Base-by-base conservation (phyloP, 2,113 vertebrate species). In the Planiliza haematocheilus region DNA sequence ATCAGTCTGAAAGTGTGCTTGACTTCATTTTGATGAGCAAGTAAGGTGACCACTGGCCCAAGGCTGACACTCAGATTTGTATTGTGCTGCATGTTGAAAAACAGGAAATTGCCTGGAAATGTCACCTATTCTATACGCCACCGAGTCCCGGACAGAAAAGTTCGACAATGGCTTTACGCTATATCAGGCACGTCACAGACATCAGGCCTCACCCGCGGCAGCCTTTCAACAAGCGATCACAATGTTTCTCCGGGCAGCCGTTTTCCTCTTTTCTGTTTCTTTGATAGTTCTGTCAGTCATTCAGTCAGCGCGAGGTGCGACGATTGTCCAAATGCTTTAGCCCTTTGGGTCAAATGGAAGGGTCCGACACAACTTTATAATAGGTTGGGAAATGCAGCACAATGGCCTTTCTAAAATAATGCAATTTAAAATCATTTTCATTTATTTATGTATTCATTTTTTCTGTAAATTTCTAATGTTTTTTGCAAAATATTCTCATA, bases 261-360 rank as follows among this genome's bases (percentile, higher is more conserved):
- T 55, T 80, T 83, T 85, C 58, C 71, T 83, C 49, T 81, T 81
- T 78, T 76, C 39, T 81, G 58, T 86, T 91, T 77, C 81, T 87
- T 88, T 91, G 91, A 94, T 93, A 86, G 77, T 58, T 83, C 88
- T 93, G 93, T 89, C 92, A 91, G 70, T 91, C 90, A 89, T 69
- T 83, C 88, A 66, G 59, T 36, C 36, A 17, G 37, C 21, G 17
- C 46, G 42, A 56, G 52, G 38, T 69, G 60, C 73, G 57, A 59
- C 51, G 56, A 55, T 64, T 82, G 77, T 55, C 38, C 34, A 56
- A 42, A 74, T 55, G 63, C 56, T 30, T 67, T 65, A 53, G 20
- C 37, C 20, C 46, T 37, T 34, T 12, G 2, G 66, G 53, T 69
- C 65, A 64, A 59, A 81, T 42, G 37, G 36, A 77, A 56, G 30